These are phyloP conservation scores for Netelia fuscicornis DNA, from an alignment of 2,888 invertebrate species.

Conservation along the genomic window DNA sequence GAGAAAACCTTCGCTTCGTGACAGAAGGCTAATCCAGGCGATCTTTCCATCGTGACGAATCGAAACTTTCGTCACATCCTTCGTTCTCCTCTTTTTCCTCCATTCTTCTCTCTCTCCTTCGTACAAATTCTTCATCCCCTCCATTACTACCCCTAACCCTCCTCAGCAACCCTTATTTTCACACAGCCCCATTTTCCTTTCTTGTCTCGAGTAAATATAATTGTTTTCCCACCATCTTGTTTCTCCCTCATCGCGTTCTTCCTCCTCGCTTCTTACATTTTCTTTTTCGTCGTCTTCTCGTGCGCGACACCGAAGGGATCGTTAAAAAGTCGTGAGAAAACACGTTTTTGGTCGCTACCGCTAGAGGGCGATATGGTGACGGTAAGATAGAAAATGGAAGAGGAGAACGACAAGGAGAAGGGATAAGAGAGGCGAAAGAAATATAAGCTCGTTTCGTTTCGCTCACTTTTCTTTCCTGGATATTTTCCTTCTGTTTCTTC, in stretches of 20 bases:
- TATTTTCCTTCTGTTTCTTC: slow-evolving; percentile 46
- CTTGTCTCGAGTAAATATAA: slow-evolving; percentile 36
- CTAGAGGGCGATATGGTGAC: background rate
- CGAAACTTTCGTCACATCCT: slow-evolving; percentile 51
- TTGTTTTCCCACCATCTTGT: slow-evolving; percentile 39
- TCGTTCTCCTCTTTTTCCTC: slow-evolving; percentile 38
- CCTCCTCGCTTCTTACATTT: background rate
- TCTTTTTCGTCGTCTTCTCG: background rate
- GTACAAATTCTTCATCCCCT: slow-evolving; percentile 8
- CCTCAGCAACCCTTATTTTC: background rate
- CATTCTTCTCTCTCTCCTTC: background rate
- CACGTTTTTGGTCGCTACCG: slow-evolving; percentile 23
- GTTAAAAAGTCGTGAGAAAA: slow-evolving; percentile 59
- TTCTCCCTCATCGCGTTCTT: background rate
- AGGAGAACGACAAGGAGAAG: background rate
- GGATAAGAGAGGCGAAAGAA: slow-evolving; percentile 38
- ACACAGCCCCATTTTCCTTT: background rate
- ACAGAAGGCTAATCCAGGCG: slow-evolving; percentile 70
- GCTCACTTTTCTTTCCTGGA: slow-evolving; percentile 34
- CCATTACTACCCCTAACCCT: background rate
- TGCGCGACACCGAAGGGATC: slow-evolving; percentile 36
- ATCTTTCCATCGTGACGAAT: slow-evolving; percentile 64
- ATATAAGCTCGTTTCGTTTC: slow-evolving; percentile 63
- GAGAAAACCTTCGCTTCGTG: slow-evolving; percentile 63
- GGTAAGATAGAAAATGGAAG: slow-evolving; percentile 27